These are phyloP conservation scores for Drosophila virilis DNA, from an alignment of 1,140 invertebrate genomes.

Conservation along the genomic window DNA sequence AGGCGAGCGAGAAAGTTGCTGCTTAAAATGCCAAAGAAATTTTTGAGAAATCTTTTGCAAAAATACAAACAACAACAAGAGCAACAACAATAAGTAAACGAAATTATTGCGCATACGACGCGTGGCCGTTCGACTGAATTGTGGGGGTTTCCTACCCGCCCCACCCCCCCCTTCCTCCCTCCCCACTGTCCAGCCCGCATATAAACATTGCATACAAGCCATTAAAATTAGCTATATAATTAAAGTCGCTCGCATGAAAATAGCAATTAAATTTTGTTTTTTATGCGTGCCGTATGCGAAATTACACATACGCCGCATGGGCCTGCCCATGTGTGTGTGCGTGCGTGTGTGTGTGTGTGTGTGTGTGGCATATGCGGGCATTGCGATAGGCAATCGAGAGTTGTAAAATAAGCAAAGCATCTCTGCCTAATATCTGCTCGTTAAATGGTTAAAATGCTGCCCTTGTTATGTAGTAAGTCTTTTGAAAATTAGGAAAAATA, in stretches of 20 bases:
- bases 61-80: background rate
- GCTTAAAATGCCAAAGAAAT: conserved; percentile 8
- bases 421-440: background rate
- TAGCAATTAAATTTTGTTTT: conserved; percentile 56
- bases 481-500: background rate
- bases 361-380: conserved; percentile 28
- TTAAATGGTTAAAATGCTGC: background rate
- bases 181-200: background rate
- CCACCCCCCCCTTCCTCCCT: background rate
- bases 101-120: conserved; percentile 63
- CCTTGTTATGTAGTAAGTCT: background rate
- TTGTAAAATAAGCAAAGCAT: conserved; percentile 31
- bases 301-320: conserved; percentile 56
- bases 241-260: conserved; percentile 62
- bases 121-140: conserved; percentile 35
- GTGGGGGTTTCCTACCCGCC: background rate
- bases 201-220: conserved; percentile 63
- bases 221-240: conserved; percentile 77
- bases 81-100: conserved; percentile 2
- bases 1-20: conserved; percentile 8
- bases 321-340: background rate
- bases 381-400: conserved; percentile 27
- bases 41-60: background rate
- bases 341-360: background rate
- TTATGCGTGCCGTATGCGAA: conserved; percentile 24